Conservation (phyloP, 2,113 vertebrate species). For the Sander lucioperca region DNA sequence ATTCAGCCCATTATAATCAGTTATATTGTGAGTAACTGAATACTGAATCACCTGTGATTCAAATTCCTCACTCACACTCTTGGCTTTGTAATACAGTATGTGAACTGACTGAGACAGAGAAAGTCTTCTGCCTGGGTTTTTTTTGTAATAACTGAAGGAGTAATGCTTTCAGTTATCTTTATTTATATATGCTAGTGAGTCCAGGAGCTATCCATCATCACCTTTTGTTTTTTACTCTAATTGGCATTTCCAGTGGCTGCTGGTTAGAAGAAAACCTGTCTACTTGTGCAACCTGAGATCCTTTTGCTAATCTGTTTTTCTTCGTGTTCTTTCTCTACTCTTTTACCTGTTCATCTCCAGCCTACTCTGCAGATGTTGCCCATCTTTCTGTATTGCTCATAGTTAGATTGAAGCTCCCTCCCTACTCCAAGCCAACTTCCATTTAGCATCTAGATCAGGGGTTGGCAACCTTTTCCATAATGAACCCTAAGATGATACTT, state of each 20-base stretch:
- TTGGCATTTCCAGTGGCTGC: constrained; percentile 29
- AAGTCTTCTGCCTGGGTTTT: background rate
- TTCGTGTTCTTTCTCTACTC: background rate
- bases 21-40: constrained; percentile 58
- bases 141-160: constrained; percentile 26
- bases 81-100: constrained; percentile 27
- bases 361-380: background rate
- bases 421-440: background rate
- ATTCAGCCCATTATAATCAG: constrained; percentile 50
- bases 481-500: background rate
- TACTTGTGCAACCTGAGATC: background rate
- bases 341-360: background rate
- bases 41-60: constrained; percentile 35
- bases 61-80: constrained; percentile 17
- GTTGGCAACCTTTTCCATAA: background rate
- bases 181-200: background rate
- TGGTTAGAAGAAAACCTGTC: constrained; percentile 3
- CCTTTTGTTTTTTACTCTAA: constrained; percentile 51
- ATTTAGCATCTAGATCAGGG: background rate
- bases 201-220: constrained; percentile 34
- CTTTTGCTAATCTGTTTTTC: constrained; percentile 3
- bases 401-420: background rate
- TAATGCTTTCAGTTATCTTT: constrained; percentile 39
- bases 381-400: background rate
- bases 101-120: constrained; percentile 27